Conservation (phyloP, 2,888 invertebrate species). For the Parascotia fuliginaria region DNA sequence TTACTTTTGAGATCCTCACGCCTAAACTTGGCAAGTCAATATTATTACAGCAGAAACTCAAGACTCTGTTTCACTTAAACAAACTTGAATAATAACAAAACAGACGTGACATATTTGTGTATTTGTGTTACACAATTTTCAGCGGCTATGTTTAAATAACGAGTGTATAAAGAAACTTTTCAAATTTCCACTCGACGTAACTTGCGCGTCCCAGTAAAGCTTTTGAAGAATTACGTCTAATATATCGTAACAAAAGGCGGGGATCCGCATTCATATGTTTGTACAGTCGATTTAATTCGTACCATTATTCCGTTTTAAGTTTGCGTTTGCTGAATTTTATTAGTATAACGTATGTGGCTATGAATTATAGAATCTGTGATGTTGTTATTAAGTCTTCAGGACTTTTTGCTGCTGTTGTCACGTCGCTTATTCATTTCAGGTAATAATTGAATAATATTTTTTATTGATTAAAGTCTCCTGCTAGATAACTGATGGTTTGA, state of each 20-base stretch:
- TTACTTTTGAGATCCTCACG: no score
- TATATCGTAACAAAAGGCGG: constrained; percentile 47
- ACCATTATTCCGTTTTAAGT: constrained; percentile 44
- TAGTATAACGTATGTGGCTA: constrained; percentile 20
- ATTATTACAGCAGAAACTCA: neutral
- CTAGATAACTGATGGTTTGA: no score
- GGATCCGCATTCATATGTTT: constrained; percentile 46
- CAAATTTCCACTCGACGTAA: constrained; percentile 44
- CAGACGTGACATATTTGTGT: constrained; percentile 11
- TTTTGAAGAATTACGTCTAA: constrained; percentile 47
- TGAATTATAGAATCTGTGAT: neutral
- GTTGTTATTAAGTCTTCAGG: no score
- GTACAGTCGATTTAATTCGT: constrained; percentile 48
- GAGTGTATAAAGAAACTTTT: constrained; percentile 43
- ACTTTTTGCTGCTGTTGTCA: neutral
- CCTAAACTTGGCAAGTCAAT: no score
- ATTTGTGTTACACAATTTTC: constrained; percentile 27
- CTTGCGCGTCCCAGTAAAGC: constrained; percentile 27
- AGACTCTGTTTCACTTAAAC: constrained; percentile 11
- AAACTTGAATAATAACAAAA: constrained; percentile 12
- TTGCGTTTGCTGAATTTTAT: constrained; percentile 39
- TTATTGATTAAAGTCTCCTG: no score
- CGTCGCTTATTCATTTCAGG: no score
- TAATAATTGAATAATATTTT: no score
- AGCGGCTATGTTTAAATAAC: constrained; percentile 25